Base-by-base conservation (phyloP, 1,140 invertebrate species). In the Panagrolaimus sp. region DNA sequence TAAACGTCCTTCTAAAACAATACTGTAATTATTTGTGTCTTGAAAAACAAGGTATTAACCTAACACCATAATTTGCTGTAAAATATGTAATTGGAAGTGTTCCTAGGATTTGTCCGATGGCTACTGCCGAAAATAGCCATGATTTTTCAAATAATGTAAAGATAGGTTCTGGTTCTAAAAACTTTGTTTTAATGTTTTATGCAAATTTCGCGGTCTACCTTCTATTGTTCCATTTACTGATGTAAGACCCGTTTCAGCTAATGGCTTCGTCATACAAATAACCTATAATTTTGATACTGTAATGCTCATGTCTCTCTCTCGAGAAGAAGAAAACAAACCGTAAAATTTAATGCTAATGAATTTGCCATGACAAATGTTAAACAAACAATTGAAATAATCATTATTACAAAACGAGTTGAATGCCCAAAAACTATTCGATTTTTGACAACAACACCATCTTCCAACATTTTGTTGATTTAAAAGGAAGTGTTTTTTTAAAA, bases 111-210 rank as follows among this genome's bases (percentile, higher is more conserved):
- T 25, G 31, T n/a, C 74, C 74, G 7, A 75, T 73, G 0, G 74
- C 73, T 46, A 72, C 68, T 5, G 65, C 74, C 0, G 73, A 74
- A 65, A 75, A 75, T 1, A 75, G 74, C 64, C 57, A 67, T 43
- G 51, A 65, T 31, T 23, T 64, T 44, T 71, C 51, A 5, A 64
- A 25, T 9, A 68, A 20, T 8, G 25, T 27, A 38, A 65, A 48
- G 13, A 76, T 63, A 16, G 2, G 31, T 38, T 38, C 31, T 4
- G 69, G 62, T 25, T 70, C 38, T 48, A 9, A 48, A 57, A 67
- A n/a, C n/a, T n/a, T n/a, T n/a, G n/a, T n/a, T 13, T 9, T 57
- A 27, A 57, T 20, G n/a, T n/a, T n/a, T 38, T 38, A 27, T 57
- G 4, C 14, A 20, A 57, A n/a, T 11, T 25, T 13, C 8, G n/a